Base-by-base conservation (phyloP, 2,888 invertebrate genomes). In the Xylocampa areola region DNA sequence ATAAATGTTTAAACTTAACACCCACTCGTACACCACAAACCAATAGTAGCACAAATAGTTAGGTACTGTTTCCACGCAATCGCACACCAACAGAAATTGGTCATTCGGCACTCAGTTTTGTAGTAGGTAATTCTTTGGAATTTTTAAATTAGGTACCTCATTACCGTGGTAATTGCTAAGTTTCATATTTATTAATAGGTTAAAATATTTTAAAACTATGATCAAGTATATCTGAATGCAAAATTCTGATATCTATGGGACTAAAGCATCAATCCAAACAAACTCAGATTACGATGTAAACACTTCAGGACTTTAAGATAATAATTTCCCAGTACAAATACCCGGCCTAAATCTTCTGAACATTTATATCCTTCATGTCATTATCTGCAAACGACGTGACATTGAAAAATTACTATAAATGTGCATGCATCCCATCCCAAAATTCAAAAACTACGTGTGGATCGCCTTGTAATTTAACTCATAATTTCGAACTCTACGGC, bases 391-490 rank as follows among this genome's bases (percentile, higher is more conserved):
- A 71, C 59, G 78, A 67, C 21, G 27, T 17, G 62, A 76, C 62
- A 35, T 59, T 75, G 72, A 72, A 59, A 66, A 72, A 75, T 75
- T 30, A 58, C 69, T 49, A 66, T 77, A 75, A 79, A 77, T 80
- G 74, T 65, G 72, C 73, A 72, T 67, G 61, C 55, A 68, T 73
- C 68, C 62, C 68, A 55, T 57, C 62, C 57, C 66, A 60, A 75
- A 76, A 76, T 76, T 71, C 73, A 73, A n/a, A n/a, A n/a, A n/a
- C n/a, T 63, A 73, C 63, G 75, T 72, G 77, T 73, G 70, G 73
- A 73, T 73, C 70, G 68, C 73, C 71, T 65, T 68, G 73, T 74
- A 81, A 79, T 82, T 77, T 74, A 78, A 78, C 73, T 76, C 80
- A 77, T 84, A 80, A 82, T 82, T 80, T 67, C 69, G 76, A 75